Percentiles rank a stretch among this genome's conserved stretches.
phyloP scores from a whole-genome alignment of 2,113 vertebrate species.

The Hippolais icterina region DNA sequence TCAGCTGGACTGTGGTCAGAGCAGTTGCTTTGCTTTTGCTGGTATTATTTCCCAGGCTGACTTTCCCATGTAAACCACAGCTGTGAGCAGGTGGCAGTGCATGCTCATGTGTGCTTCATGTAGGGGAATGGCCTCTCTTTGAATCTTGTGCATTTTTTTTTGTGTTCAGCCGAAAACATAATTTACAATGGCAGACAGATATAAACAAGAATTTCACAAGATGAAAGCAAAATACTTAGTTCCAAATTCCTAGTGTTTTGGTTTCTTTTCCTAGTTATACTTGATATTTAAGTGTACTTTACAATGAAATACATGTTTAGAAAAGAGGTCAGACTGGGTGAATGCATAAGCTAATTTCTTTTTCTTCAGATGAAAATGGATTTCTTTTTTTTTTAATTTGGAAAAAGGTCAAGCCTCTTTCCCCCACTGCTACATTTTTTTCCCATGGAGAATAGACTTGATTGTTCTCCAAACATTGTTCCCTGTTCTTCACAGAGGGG shows the following conservation, averaged over 20 bases:
- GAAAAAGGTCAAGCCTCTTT: constrained; percentile 13
- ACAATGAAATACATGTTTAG: background rate
- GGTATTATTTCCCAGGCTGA: background rate
- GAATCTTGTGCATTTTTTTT: background rate
- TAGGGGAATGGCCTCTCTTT: background rate
- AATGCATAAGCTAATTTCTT: background rate
- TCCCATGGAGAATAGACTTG: constrained; percentile 47
- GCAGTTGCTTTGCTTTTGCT: background rate
- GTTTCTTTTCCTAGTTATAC: background rate
- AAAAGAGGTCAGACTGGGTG: background rate
- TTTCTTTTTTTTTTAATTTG: background rate
- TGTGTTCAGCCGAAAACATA: background rate
- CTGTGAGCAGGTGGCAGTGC: background rate
- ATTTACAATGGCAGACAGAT: background rate
- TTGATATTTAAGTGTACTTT: background rate
- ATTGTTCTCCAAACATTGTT: constrained; percentile 55
- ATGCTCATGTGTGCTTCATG: background rate
- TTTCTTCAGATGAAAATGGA: background rate
- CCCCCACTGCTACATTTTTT: constrained; percentile 33
- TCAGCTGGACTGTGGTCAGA: background rate
- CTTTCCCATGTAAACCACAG: background rate
- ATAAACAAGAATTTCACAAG: background rate
- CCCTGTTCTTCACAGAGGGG: constrained; percentile 37
- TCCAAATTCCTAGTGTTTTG: background rate
- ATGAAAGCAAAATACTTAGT: background rate